Percentiles rank a stretch among this genome's conserved stretches.
Evolutionary conservation across 2,888 invertebrate species (phyloP).

Genomic region (Drosophila picticornis): DNA sequence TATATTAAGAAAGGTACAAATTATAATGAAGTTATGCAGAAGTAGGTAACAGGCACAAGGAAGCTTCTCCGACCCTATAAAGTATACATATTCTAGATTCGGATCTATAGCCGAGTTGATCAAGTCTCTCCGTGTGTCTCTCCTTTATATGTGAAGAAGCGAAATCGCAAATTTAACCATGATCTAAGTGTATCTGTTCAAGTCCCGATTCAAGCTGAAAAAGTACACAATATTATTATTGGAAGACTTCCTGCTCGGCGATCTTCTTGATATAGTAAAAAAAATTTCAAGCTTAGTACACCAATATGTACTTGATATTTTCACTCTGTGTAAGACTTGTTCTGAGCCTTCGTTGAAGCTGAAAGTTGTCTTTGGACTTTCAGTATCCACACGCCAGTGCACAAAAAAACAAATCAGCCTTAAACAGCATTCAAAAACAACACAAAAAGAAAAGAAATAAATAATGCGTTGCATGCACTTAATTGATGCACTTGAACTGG

Average conservation of each 20-base stretch:
- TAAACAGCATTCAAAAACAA: slow-evolving; percentile 12
- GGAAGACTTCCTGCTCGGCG: neutral
- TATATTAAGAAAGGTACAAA: neutral
- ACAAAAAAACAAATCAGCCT: slow-evolving; percentile 29
- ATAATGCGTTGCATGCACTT: slow-evolving; percentile 64
- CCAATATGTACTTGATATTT: neutral
- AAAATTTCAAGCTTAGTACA: no score
- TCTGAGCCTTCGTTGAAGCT: slow-evolving; percentile 10
- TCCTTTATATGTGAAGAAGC: neutral
- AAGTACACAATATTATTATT: neutral
- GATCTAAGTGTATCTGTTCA: neutral
- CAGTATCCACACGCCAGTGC: slow-evolving; percentile 70
- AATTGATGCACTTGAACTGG: slow-evolving; percentile 61
- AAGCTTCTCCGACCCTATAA: neutral
- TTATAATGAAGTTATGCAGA: neutral
- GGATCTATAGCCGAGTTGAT: neutral
- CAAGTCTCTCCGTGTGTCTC: neutral
- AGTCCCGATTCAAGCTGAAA: neutral
- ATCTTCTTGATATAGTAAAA: neutral
- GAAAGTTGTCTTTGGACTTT: slow-evolving; percentile 41
- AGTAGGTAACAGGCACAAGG: neutral
- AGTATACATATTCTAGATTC: neutral
- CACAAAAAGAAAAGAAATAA: slow-evolving; percentile 11
- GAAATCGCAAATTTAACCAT: neutral
- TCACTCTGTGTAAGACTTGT: neutral